phyloP scores from a whole-genome alignment of 2,113 vertebrate genomes.

The Anthoscopus minutus region DNA sequence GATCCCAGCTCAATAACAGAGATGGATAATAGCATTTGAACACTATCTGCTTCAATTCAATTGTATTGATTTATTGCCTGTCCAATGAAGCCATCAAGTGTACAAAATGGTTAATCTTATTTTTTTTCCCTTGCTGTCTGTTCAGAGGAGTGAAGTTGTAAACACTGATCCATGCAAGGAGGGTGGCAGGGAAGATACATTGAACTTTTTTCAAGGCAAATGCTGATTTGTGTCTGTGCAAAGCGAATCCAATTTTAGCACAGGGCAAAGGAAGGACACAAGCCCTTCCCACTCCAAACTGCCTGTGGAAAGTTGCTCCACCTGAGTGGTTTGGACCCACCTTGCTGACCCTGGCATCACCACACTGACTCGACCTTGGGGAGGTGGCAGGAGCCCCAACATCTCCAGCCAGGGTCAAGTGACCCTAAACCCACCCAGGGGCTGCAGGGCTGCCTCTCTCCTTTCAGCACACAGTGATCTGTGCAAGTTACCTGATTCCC shows the following conservation, averaged over 20 bases:
- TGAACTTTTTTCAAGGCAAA: not conserved
- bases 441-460: not conserved
- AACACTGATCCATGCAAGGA: not conserved
- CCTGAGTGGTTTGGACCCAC: not conserved
- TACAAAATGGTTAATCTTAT: constrained; percentile 65
- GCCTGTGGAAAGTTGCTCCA: not conserved
- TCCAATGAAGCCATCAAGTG: constrained; percentile 62
- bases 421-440: not conserved
- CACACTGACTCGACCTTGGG: too few relatives aligned
- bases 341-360: not conserved
- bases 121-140: constrained; percentile 17
- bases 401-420: not conserved
- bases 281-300: not conserved
- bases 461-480: not conserved
- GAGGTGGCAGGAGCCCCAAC: not conserved
- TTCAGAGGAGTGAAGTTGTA: constrained; percentile 31
- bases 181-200: not conserved
- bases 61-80: constrained; percentile 66
- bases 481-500: not conserved
- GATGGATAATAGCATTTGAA: constrained; percentile 62
- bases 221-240: not conserved
- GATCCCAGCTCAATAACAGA: constrained; percentile 60
- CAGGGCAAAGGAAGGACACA: not conserved
- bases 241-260: not conserved
- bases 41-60: constrained; percentile 62